Evolutionary conservation across 2,113 vertebrate species (phyloP), one percentile per base, ranked within the genome.

Genomic region (Odontesthes bonariensis): DNA sequence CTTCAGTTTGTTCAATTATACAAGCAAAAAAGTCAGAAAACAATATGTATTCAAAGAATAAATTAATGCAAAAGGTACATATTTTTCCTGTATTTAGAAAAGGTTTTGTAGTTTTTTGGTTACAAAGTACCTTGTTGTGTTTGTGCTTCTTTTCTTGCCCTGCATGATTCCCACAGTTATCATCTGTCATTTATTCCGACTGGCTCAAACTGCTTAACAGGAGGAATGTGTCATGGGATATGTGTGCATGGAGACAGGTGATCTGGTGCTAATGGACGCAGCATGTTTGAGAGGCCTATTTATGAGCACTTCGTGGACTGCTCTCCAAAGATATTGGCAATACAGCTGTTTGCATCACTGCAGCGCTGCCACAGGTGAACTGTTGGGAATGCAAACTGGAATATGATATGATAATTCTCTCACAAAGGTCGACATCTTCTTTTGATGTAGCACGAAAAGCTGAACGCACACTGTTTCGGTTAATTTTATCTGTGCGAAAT

Each of bases 151-250:
- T 22, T 40, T 2, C 44, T 53, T 59, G 27, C 68, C 73, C 32
- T 22, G 38, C 59, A 32, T 49, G 49, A 8, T 74, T 85, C 73
- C 61, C 83, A 83, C 81, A 73, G 73, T 81, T 80, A 57, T 87
- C 75, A 54, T 53, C 20, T 85, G 84, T 85, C 68, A 81, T 77
- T 60, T 81, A 62, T 84, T 67, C 61, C n/a, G 54, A 53, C 67
- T 46, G 67, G 66, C 83, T 68, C 60, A 74, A 53, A 69, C 69
- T 54, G 60, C 52, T 57, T 40, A 5, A 75, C 46, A 69, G 53
- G 31, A 75, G 85, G 76, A 89, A 84, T 79, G 77, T 95, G 54
- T 95, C 95, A 40, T 89, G 72, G 38, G 86, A 85, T 88, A 70
- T 56, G 75, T 70, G 42, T 38, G 23, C 47, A 67, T 31, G 66